Evolutionary conservation across 2,113 vertebrate genomes (phyloP).

Genomic region (Mugil cephalus): DNA sequence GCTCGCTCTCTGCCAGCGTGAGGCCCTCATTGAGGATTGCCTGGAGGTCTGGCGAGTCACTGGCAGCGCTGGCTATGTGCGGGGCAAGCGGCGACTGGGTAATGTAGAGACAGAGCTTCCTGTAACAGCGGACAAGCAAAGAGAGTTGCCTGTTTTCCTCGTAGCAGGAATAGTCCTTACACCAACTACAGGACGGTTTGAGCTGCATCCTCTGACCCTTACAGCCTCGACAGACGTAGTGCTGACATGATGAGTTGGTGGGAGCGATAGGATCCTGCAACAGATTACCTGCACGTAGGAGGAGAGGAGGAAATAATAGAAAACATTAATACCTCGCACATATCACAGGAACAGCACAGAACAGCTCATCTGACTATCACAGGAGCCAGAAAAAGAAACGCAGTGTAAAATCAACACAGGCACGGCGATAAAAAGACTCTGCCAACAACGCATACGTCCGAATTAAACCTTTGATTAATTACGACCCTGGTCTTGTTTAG

Average conservation of each 20-base stretch:
- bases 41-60: slow-evolving; percentile 93
- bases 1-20: slow-evolving; percentile 86
- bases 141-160: slow-evolving; percentile 96
- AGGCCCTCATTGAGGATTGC: slow-evolving; percentile 93
- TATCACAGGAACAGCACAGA: background rate
- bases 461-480: background rate
- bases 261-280: slow-evolving; percentile 98
- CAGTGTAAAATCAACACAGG: background rate
- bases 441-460: background rate
- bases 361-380: background rate
- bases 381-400: background rate
- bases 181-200: slow-evolving; percentile 99
- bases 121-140: slow-evolving; percentile 96
- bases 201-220: slow-evolving; percentile 99
- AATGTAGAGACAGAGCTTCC: slow-evolving; percentile 97
- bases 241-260: slow-evolving; percentile 97
- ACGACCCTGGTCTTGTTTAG: slow-evolving; percentile 1
- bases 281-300: slow-evolving; percentile 88
- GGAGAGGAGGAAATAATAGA: background rate
- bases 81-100: slow-evolving; percentile 92
- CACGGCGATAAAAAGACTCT: accelerated
- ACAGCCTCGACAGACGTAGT: slow-evolving; percentile 97
- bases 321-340: background rate
- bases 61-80: slow-evolving; percentile 92
- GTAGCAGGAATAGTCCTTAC: slow-evolving; percentile 98